These are phyloP conservation scores for Molossus molossus DNA, from an alignment of 2,797 vertebrate species.

Conservation along the genomic window DNA sequence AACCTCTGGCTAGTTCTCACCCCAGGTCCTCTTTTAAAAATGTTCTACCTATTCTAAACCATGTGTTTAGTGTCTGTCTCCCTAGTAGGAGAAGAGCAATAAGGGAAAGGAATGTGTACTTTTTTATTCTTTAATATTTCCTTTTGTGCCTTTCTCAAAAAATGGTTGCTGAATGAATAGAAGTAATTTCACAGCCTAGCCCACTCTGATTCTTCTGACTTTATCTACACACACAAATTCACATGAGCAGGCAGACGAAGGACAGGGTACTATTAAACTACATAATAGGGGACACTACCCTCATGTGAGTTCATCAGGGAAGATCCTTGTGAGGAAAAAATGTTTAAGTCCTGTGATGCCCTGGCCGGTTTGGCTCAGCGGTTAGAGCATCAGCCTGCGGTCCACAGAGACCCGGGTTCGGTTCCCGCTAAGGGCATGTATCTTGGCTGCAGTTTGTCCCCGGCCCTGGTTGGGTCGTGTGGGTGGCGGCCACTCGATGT, in stretches of 20 bases:
- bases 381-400: too few relatives aligned
- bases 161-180: background rate
- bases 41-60: background rate
- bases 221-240: background rate
- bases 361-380: too few relatives aligned
- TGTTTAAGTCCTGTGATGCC: background rate
- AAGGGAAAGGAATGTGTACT: background rate
- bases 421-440: too few relatives aligned
- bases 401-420: too few relatives aligned
- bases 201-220: background rate
- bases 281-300: background rate
- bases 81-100: background rate
- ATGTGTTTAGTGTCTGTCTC: background rate
- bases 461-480: too few relatives aligned
- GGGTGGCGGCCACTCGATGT: too few relatives aligned
- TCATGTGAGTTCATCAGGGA: background rate
- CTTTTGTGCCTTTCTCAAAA: slow-evolving; percentile 35
- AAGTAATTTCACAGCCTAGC: background rate
- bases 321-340: background rate
- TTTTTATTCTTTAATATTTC: background rate
- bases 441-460: too few relatives aligned
- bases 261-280: background rate
- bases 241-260: background rate
- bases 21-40: background rate
- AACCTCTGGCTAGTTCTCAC: background rate